These are phyloP conservation scores for Misgurnus mizolepis DNA, from an alignment of 2,113 vertebrate species.

Conservation along the genomic window DNA sequence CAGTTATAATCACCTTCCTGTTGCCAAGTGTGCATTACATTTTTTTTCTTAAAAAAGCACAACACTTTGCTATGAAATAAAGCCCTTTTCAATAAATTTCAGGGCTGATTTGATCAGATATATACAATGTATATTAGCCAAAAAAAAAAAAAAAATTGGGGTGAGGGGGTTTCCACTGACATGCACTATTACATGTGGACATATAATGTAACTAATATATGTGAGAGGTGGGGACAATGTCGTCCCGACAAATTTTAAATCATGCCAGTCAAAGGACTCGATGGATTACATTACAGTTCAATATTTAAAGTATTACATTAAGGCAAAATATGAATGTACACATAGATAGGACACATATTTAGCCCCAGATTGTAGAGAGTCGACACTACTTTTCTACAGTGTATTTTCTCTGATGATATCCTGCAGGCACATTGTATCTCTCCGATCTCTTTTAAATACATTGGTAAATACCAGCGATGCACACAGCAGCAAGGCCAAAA, in stretches of 20 bases:
- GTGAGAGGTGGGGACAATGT: neutral
- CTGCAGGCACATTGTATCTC: conserved; percentile 62
- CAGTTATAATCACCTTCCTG: conserved; percentile 65
- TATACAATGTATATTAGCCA: conserved; percentile 1
- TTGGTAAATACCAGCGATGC: conserved; percentile 75
- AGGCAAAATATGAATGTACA: conserved; percentile 60
- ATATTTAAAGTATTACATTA: conserved; percentile 56
- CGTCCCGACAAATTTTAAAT: conserved; percentile 48
- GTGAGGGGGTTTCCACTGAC: conserved; percentile 25
- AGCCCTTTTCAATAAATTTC: conserved; percentile 40
- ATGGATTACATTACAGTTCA: conserved; percentile 49
- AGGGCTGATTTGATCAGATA: conserved; percentile 32
- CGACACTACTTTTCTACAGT: conserved; percentile 62
- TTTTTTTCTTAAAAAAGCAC: neutral
- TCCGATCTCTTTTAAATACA: conserved; percentile 65
- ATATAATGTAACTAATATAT: conserved; percentile 35
- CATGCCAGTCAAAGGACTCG: conserved; percentile 51
- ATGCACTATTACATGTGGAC: conserved; percentile 47
- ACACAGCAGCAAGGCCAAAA: conserved; percentile 87
- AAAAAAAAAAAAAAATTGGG: conserved; percentile 1
- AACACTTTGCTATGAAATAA: conserved; percentile 21
- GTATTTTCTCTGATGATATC: conserved; percentile 60
- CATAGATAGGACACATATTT: conserved; percentile 54
- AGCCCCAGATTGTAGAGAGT: conserved; percentile 58
- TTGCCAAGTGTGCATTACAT: conserved; percentile 65